Base-by-base conservation (phyloP, 2,888 invertebrate species). In the Leptura quadrifasciata region DNA sequence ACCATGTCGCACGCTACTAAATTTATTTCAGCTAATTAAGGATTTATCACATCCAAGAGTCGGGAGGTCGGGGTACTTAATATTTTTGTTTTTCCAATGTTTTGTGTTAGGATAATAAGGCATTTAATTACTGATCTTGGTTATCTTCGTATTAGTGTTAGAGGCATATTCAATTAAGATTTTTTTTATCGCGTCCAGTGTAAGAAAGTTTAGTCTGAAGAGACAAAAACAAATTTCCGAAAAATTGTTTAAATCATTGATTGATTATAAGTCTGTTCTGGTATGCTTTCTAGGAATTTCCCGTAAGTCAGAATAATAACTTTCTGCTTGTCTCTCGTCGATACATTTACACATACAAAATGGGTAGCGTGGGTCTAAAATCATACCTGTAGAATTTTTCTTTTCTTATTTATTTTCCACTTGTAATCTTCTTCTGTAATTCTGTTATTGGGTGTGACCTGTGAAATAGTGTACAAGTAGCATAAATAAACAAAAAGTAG, bases 41-140 rank as follows among this genome's bases (percentile, higher is more conserved):
- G 27, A 60, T 27, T 60, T 60, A 60, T 60, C 60, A n/a, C 31
- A n/a, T 3, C 27, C 31, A n/a, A 4, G n/a, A 2, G 47, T n/a
- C n/a, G 47, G n/a, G n/a, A 47, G 47, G 47, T 47, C 47, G 47
- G n/a, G 5, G n/a, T 47, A n/a, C 47, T 21, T 60, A 57, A 57
- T 9, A 60, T 60, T 60, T 60, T 60, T 60, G 60, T 60, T 60
- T 27, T 31, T 27, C 57, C 3, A 57, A 21, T 27, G 60, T 21
- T 60, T 27, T 60, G 57, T 57, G 57, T 57, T 20, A 27, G 60
- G 60, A 60, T 27, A 60, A 60, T 27, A 57, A 20, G 60, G 60
- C 60, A 27, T 60, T 27, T 60, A 60, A 60, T 60, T 60, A 47
- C 47, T n/a, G 5, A 5, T 47, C n/a, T 15, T 47, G n/a, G 47